Conservation (phyloP, 2,888 invertebrate species). For the Drosophila kokeensis region DNA sequence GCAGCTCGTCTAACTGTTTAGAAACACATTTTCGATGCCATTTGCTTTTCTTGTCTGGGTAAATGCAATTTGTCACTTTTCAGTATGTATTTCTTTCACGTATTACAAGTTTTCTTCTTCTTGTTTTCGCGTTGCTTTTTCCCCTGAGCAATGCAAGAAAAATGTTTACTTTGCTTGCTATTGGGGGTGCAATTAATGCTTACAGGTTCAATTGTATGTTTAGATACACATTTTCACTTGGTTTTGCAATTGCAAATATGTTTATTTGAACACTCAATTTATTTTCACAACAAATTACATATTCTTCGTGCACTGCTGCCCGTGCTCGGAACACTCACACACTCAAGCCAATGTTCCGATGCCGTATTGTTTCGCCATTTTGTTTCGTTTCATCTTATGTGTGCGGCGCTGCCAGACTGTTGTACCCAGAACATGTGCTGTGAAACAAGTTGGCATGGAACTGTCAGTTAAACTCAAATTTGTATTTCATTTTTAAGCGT, state of each 20-base stretch:
- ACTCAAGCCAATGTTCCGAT: conserved; percentile 56
- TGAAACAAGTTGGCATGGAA: conserved; percentile 10
- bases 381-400: conserved; percentile 45
- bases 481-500: conserved; percentile 2
- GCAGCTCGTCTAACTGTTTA: neutral
- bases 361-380: conserved; percentile 57
- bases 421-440: conserved; percentile 4
- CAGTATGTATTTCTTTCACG: conserved; percentile 77
- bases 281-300: conserved; percentile 78
- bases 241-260: conserved; percentile 31
- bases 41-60: conserved; percentile 14
- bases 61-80: conserved; percentile 51
- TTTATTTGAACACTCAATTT: conserved; percentile 55
- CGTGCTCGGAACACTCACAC: conserved; percentile 51
- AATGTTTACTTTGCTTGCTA: conserved; percentile 37
- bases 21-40: conserved; percentile 7
- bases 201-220: conserved; percentile 37
- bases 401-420: conserved; percentile 39
- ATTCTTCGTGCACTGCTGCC: conserved; percentile 67
- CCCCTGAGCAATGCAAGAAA: conserved; percentile 37
- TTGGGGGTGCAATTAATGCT: conserved; percentile 24
- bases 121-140: conserved; percentile 69
- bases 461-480: conserved; percentile 29
- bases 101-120: conserved; percentile 74
- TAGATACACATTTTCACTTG: conserved; percentile 39